phyloP scores from a whole-genome alignment of 2,113 vertebrate genomes.

The Zosterops pallidus region DNA sequence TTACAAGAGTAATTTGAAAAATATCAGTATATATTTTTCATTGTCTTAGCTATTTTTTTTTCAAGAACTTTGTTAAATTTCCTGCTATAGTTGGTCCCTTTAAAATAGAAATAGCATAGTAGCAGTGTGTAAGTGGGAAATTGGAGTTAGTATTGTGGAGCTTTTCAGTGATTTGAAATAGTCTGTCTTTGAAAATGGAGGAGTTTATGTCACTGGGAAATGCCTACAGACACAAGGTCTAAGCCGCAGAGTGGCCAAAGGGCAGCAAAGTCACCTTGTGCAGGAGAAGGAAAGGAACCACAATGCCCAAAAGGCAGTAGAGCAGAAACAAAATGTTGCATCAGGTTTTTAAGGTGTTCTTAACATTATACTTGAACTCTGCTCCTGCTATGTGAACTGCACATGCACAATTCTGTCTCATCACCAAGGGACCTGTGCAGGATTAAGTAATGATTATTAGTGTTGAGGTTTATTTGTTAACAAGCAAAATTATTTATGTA shows the following conservation, averaged over 20 bases:
- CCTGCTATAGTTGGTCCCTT: not conserved
- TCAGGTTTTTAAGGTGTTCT: not conserved
- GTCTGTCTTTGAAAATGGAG: not conserved
- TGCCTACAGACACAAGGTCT: rapidly evolving
- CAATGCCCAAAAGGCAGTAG: not conserved
- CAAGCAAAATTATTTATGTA: not conserved
- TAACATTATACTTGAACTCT: not conserved
- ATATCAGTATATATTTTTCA: not conserved
- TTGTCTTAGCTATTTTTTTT: not conserved
- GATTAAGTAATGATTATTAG: not conserved
- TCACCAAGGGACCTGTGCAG: too few relatives aligned
- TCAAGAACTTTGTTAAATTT: not conserved
- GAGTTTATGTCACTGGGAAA: not conserved
- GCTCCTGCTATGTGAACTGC: not conserved
- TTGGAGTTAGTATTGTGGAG: rapidly evolving
- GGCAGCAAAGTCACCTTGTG: not conserved
- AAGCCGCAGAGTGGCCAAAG: not conserved
- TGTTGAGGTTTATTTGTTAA: not conserved
- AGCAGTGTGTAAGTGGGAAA: rapidly evolving
- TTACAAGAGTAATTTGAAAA: not conserved
- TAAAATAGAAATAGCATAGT: not conserved
- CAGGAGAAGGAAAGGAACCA: not conserved
- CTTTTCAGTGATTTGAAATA: not conserved
- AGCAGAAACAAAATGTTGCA: rapidly evolving
- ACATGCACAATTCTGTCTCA: not conserved